Percentiles rank a stretch among this genome's conserved stretches.
Conservation (phyloP, 2,888 invertebrate genomes). For the Lymantria monacha region DNA sequence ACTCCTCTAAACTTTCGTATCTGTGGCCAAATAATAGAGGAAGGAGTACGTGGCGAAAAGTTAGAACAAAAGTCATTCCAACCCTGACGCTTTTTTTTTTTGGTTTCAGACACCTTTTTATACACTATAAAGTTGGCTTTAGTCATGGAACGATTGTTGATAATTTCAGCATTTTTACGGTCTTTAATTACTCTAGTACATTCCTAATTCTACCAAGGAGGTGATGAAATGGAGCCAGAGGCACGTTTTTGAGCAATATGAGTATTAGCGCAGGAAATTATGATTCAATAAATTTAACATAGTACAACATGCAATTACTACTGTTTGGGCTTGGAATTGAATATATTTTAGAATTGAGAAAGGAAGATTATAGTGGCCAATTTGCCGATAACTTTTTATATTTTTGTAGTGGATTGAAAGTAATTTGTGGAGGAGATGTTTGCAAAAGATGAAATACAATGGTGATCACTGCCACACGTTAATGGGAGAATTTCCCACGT, state of each 20-base stretch:
- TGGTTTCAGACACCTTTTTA: neutral
- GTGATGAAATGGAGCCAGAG: neutral
- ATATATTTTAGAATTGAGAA: neutral
- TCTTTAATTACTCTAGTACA: neutral
- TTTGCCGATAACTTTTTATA: neutral
- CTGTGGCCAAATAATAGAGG: too few species aligned
- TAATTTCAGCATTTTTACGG: neutral
- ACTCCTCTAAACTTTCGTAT: too few species aligned
- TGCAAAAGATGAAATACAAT: neutral
- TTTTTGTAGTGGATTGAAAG: neutral
- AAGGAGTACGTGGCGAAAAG: too few species aligned
- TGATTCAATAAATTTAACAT: neutral
- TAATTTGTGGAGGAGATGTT: neutral
- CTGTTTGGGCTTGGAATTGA: neutral
- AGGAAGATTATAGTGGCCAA: neutral
- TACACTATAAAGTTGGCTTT: neutral
- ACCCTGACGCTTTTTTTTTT: neutral
- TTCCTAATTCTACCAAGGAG: neutral
- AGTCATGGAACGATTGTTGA: neutral
- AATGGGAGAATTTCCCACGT: neutral
- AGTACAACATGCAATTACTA: neutral
- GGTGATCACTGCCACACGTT: neutral
- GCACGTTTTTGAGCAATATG: neutral
- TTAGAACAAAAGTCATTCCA: too few species aligned
- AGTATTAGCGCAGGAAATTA: neutral